Conservation (phyloP, 2,113 vertebrate genomes). For the Oreochromis aureus region DNA sequence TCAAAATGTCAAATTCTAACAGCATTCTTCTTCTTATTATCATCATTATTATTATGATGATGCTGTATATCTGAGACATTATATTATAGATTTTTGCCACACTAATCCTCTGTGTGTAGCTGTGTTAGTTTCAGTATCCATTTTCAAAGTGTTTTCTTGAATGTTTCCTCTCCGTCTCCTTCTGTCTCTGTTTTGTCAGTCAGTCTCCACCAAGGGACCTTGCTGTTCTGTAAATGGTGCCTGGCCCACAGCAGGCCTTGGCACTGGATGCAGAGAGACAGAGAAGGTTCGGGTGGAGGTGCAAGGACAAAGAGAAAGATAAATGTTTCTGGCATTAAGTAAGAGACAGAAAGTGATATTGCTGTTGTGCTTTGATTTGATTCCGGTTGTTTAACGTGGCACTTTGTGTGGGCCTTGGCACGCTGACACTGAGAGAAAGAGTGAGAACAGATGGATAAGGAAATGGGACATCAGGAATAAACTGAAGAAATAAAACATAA, state of each 20-base stretch:
- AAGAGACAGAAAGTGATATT: neutral
- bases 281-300: neutral
- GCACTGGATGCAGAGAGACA: neutral
- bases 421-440: neutral
- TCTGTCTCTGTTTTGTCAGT: slow-evolving; percentile 5
- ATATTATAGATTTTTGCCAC: neutral
- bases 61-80: neutral
- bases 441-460: slow-evolving; percentile 27
- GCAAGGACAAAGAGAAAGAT: slow-evolving; percentile 6
- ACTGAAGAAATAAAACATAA: slow-evolving; percentile 13
- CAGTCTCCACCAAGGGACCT: slow-evolving; percentile 11
- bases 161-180: neutral
- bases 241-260: slow-evolving; percentile 5
- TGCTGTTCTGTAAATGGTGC: slow-evolving; percentile 27
- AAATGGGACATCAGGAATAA: neutral
- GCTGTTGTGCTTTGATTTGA: slow-evolving; percentile 4
- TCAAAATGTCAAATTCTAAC: neutral
- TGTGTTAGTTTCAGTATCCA: neutral
- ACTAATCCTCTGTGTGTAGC: neutral
- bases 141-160: neutral
- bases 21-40: rapidly evolving
- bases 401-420: slow-evolving; percentile 7
- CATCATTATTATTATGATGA: neutral
- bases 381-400: slow-evolving; percentile 14
- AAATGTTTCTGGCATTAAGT: slow-evolving; percentile 11